Evolutionary conservation across 1,140 invertebrate species (phyloP).

Genomic region (Pantala flavescens): DNA sequence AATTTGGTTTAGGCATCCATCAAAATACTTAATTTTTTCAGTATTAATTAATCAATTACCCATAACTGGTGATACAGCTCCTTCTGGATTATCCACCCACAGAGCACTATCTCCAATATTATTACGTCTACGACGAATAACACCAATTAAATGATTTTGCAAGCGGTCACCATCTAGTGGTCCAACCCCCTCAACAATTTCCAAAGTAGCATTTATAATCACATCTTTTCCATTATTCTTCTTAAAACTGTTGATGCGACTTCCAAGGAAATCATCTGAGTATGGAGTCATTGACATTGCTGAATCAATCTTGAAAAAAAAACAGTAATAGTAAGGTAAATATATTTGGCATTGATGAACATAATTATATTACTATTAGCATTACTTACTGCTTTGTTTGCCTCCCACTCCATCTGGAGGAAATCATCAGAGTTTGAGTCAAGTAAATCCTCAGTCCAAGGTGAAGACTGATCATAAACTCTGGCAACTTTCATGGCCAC

Average conservation of each 20-base stretch:
- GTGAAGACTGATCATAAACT: slow-evolving; percentile 63
- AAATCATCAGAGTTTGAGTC: slow-evolving; percentile 70
- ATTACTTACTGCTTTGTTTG: slow-evolving; percentile 64
- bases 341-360: neutral
- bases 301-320: slow-evolving; percentile 58
- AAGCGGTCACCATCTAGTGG: slow-evolving; percentile 59
- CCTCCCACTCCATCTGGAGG: slow-evolving; percentile 71
- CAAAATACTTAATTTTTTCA: no score
- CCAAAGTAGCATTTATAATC: slow-evolving; percentile 74
- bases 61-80: slow-evolving; percentile 58
- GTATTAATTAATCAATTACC: slow-evolving; percentile 32
- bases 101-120: slow-evolving; percentile 76
- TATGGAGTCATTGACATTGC: slow-evolving; percentile 83
- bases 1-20: no score
- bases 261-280: slow-evolving; percentile 71
- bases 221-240: slow-evolving; percentile 51
- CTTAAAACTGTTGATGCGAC: slow-evolving; percentile 71
- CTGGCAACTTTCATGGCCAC: slow-evolving; percentile 72
- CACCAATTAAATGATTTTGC: slow-evolving; percentile 71
- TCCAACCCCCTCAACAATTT: slow-evolving; percentile 54
- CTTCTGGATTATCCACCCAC: slow-evolving; percentile 67
- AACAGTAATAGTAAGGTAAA: slow-evolving; percentile 12
- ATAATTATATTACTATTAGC: neutral
- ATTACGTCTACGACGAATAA: slow-evolving; percentile 68
- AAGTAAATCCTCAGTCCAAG: slow-evolving; percentile 60